Conservation (phyloP, 1,140 invertebrate species). For the Gyrodactylus salaris region DNA sequence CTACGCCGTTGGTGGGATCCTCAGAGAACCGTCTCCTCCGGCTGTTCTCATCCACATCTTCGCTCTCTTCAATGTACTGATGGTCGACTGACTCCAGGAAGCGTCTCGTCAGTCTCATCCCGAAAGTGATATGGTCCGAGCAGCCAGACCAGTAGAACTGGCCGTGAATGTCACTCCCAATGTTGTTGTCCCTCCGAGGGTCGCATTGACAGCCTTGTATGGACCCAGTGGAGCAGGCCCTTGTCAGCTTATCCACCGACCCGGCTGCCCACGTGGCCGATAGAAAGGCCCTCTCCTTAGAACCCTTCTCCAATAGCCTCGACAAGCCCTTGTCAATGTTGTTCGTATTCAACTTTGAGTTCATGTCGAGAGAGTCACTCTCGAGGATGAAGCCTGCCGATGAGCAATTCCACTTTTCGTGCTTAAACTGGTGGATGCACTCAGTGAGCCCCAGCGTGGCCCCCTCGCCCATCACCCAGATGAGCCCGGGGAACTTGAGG, state of each 20-base stretch:
- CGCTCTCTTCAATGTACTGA: not conserved
- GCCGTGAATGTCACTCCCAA: conserved; percentile 31
- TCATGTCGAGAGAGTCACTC: not conserved
- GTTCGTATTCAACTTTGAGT: too few species aligned
- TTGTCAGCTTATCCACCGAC: conserved; percentile 51
- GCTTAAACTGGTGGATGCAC: conserved; percentile 26
- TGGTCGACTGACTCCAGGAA: not conserved
- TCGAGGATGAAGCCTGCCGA: conserved; percentile 9
- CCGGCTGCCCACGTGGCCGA: conserved; percentile 60
- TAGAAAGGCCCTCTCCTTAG: conserved; percentile 53
- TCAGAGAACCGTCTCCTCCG: not conserved
- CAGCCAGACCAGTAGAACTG: conserved; percentile 19
- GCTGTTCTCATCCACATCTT: not conserved
- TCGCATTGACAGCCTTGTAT: conserved; percentile 54
- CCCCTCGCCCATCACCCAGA: conserved; percentile 20
- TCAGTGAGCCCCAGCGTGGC: conserved; percentile 24
- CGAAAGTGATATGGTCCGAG: conserved; percentile 3
- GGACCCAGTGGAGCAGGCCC: conserved; percentile 52
- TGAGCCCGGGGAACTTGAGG: not conserved
- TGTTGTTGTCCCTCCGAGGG: conserved; percentile 14
- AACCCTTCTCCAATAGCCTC: conserved; percentile 27
- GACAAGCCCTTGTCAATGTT: not conserved
- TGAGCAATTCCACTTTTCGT: conserved; percentile 29
- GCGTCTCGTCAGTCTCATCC: not conserved
- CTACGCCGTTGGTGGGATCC: not conserved